Evolutionary conservation across 1,140 invertebrate genomes (phyloP).

Genomic region (Calliopsis andreniformis): DNA sequence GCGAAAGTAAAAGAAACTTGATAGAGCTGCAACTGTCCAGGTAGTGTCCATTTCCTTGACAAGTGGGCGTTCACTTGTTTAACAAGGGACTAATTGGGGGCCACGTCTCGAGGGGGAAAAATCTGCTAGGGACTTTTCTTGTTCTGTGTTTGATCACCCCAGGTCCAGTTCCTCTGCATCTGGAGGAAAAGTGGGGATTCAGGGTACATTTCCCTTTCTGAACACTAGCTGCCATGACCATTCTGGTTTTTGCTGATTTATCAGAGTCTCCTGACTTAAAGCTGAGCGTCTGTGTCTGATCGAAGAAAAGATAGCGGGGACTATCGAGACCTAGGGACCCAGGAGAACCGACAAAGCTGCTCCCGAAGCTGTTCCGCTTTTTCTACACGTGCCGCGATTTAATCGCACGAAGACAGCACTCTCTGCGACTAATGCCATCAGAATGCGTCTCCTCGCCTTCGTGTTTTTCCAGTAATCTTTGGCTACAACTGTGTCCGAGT

Average conservation of each 20-base stretch:
- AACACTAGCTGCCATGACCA: not conserved
- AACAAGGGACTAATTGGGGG: too few species aligned
- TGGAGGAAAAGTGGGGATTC: not conserved
- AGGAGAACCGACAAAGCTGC: not conserved
- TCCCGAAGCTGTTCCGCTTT: not conserved
- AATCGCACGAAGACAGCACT: too few species aligned
- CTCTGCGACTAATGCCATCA: too few species aligned
- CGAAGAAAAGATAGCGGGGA: slow-evolving; percentile 7
- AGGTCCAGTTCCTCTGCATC: too few species aligned
- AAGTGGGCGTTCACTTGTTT: too few species aligned
- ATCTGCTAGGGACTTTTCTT: too few species aligned
- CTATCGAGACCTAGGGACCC: not conserved
- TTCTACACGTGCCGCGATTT: not conserved
- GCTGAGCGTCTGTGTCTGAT: not conserved
- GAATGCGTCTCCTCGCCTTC: too few species aligned
- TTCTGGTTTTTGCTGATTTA: too few species aligned
- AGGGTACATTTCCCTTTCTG: not conserved
- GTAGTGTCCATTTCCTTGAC: slow-evolving; percentile 2
- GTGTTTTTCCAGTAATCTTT: too few species aligned
- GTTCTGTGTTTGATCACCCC: too few species aligned
- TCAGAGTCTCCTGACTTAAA: not conserved
- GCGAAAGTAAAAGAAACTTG: not conserved
- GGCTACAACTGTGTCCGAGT: too few species aligned
- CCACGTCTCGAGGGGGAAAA: too few species aligned
- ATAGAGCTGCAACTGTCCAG: not conserved